Base-by-base conservation (phyloP, 2,888 invertebrate species). In the Parochlus steinenii region DNA sequence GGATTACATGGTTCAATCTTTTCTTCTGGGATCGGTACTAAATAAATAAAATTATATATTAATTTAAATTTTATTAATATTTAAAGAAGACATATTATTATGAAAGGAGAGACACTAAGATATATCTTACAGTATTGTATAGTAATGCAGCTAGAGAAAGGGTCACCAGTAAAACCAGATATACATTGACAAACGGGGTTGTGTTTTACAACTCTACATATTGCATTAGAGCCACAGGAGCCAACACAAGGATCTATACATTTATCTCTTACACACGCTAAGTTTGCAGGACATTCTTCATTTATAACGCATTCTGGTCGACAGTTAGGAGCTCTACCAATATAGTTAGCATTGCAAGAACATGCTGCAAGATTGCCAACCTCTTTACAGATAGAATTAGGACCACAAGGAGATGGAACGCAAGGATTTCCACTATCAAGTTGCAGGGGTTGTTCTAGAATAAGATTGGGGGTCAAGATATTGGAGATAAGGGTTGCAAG, bases 311-410 rank as follows among this genome's bases (percentile, higher is more conserved):
- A 82, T 58, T 80, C 79, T 41, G 76, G 71, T 51, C 85, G 71
- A 52, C 86, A 87, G 52, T 80, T 81, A 23, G 85, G 85, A 32
- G 87, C 74, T 48, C 83, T 68, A 32, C 89, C 87, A 39, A 82
- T 65, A 53, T 78, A 85, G 49, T 76, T 75, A 25, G 73, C 65
- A 45, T 75, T 58, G 52, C 85, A 86, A 45, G 83, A 81, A 53
- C 86, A 86, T 44, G 79, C 80, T 43, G 82, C 75, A 44, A 74
- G 76, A 49, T 73, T 74, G 41, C 79, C 77, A 45, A 79, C 67
- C 40, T 74, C 67, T 41, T 74, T 68, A 61, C 87, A 87, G 56
- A 81, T 76, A 32, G 85, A 81, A 59, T 85, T 75, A 36, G 77
- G 74, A 43, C 86, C 86, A 55, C 86, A 87, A 14, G 85, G 83